phyloP scores from a whole-genome alignment of 2,797 vertebrate species.

The Schizopygopsis pylzovi region DNA sequence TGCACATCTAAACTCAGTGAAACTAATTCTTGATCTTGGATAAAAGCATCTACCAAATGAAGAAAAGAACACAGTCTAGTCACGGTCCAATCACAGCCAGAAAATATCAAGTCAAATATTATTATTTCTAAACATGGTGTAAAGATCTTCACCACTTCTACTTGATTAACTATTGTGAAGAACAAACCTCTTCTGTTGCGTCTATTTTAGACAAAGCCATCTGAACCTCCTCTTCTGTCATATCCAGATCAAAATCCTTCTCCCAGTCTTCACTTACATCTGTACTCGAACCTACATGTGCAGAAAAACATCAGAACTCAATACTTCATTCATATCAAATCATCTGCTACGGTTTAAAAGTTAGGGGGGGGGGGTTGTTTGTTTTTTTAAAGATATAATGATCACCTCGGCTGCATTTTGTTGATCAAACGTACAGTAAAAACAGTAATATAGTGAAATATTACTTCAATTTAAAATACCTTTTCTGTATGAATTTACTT shows the following conservation, averaged over 20 bases:
- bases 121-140: not conserved
- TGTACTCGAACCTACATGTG: conserved; percentile 86
- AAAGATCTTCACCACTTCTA: not conserved
- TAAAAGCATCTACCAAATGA: not conserved
- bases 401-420: not conserved
- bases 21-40: not conserved
- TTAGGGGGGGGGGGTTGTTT: no score
- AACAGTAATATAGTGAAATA: not conserved
- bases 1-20: not conserved
- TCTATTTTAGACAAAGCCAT: conserved; percentile 90
- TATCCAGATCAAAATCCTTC: conserved; percentile 98
- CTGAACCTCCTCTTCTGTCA: conserved; percentile 98
- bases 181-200: conserved; percentile 85
- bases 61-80: not conserved
- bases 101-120: not conserved
- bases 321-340: not conserved
- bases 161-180: not conserved
- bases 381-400: not conserved
- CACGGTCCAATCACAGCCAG: not conserved
- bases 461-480: not conserved
- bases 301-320: not conserved
- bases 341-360: not conserved
- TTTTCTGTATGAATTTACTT: not conserved
- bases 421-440: not conserved
- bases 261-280: conserved; percentile 99